Conservation (phyloP, 2,113 vertebrate genomes). For the Catharus bicknelli region DNA sequence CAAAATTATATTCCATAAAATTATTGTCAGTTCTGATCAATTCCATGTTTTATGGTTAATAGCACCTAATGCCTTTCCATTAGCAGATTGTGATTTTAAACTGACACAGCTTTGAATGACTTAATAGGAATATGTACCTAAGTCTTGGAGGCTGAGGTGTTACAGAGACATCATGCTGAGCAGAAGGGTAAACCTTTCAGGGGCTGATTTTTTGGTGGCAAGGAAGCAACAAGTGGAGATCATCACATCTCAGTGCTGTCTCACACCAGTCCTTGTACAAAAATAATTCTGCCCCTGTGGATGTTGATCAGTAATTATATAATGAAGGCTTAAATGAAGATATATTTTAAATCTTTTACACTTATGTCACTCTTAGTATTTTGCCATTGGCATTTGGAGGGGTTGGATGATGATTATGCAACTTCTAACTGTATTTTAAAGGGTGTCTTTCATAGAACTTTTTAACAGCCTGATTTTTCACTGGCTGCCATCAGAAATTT, state of each 20-base stretch:
- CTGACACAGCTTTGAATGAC: neutral
- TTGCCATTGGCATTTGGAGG: neutral
- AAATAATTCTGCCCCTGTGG: neutral
- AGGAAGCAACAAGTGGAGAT: neutral
- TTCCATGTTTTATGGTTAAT: neutral
- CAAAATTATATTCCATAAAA: neutral
- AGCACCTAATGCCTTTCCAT: neutral
- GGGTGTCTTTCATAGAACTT: neutral
- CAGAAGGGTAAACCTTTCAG: neutral
- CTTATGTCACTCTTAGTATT: neutral
- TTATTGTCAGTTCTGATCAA: neutral
- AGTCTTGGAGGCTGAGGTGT: neutral
- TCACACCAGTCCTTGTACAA: neutral
- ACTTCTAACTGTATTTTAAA: neutral
- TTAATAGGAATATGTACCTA: neutral
- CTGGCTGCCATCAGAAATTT: neutral
- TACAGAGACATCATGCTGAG: neutral
- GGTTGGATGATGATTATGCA: neutral
- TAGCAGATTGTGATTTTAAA: constrained; percentile 9
- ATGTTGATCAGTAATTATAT: neutral
- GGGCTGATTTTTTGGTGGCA: neutral
- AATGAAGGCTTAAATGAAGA: neutral
- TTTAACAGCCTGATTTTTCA: neutral
- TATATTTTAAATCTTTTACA: neutral
- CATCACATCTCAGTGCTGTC: neutral